A percentile compares a stretch with the other conserved stretches of the same genome.
These are phyloP conservation scores for Stegostoma tigrinum DNA, from an alignment of 2,113 vertebrate genomes.

Conservation along the genomic window DNA sequence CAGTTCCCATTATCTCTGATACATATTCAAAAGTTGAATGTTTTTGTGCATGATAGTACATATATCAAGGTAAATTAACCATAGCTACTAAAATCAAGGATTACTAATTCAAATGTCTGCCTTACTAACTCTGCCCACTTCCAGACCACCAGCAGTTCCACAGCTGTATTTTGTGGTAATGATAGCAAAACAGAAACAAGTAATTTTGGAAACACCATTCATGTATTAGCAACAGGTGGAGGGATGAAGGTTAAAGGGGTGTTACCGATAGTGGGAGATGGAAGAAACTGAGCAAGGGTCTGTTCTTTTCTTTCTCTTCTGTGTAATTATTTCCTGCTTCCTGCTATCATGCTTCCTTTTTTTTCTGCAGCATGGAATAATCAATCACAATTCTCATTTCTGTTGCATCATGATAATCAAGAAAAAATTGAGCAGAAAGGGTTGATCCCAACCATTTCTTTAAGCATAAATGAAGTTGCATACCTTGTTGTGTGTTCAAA, in stretches of 20 bases:
- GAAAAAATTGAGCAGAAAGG: neutral
- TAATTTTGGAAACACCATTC: neutral
- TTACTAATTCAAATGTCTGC: neutral
- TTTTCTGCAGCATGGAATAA: neutral
- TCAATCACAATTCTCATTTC: neutral
- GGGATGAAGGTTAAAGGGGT: neutral
- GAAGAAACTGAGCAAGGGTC: neutral
- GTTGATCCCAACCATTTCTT: neutral
- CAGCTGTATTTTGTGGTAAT: too few relatives aligned
- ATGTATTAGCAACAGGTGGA: neutral
- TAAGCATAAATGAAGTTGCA: neutral
- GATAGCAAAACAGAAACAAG: neutral
- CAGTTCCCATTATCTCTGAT: too few relatives aligned
- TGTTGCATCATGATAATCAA: neutral
- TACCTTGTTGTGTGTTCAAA: too few relatives aligned
- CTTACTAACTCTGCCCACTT: neutral
- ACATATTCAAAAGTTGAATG: neutral
- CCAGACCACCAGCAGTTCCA: too few relatives aligned
- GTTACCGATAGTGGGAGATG: neutral
- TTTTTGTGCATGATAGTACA: neutral
- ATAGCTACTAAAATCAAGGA: neutral
- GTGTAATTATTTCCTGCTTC: neutral
- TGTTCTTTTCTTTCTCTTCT: neutral
- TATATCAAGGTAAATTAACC: neutral
- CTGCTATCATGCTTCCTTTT: constrained; percentile 18